Conservation (phyloP, 2,888 invertebrate genomes). For the Agonopterix heracliana region DNA sequence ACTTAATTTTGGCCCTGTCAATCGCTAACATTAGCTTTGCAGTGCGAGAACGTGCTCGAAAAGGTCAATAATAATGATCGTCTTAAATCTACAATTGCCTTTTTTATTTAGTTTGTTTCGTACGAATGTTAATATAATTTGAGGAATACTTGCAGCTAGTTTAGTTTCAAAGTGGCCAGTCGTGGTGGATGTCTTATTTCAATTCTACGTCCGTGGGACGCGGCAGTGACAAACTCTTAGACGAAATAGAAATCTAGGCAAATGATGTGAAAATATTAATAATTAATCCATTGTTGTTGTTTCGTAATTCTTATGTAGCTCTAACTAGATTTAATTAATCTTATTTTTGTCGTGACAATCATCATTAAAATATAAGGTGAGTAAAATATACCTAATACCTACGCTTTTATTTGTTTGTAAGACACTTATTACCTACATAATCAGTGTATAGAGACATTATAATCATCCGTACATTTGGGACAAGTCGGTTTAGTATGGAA, state of each 20-base stretch:
- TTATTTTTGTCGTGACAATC: no score
- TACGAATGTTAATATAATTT: neutral
- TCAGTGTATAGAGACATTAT: no score
- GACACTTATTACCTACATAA: no score
- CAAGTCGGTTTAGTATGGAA: no score
- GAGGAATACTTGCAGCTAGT: conserved; percentile 3
- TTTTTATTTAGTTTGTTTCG: conserved; percentile 9
- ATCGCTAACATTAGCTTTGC: no score
- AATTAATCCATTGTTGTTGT: conserved; percentile 1
- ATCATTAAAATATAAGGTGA: no score
- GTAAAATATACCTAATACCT: no score
- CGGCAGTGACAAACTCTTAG: conserved; percentile 25
- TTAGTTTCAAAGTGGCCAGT: conserved; percentile 21
- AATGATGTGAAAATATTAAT: conserved; percentile 2
- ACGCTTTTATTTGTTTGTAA: no score
- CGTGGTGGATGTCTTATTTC: conserved; percentile 35
- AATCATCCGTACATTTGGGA: no score
- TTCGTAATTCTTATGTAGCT: conserved; percentile 1
- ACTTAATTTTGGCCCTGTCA: neutral
- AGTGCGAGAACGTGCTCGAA: neutral
- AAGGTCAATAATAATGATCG: conserved; percentile 13
- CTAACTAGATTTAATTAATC: no score
- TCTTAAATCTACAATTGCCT: conserved; percentile 9
- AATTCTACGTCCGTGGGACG: conserved; percentile 39
- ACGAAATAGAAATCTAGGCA: conserved; percentile 3